Conservation (phyloP, 2,888 invertebrate genomes). For the Priocnemis perturbator region DNA sequence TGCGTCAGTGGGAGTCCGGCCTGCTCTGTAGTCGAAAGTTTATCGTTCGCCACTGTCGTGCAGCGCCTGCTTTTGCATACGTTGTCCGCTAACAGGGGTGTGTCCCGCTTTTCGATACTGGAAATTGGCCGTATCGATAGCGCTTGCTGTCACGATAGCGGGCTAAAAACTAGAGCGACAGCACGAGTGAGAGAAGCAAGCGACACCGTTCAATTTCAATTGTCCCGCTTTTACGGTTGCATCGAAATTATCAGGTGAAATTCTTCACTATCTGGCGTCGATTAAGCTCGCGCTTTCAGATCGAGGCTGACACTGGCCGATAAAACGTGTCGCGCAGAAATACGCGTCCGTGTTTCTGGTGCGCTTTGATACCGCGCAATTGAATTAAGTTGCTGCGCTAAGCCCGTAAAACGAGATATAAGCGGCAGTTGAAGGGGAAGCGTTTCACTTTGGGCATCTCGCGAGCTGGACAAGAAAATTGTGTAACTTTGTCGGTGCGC, state of each 20-base stretch:
- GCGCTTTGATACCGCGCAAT: not conserved
- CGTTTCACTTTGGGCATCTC: not conserved
- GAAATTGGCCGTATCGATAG: constrained; percentile 19
- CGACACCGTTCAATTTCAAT: constrained; percentile 9
- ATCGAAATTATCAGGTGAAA: constrained; percentile 43
- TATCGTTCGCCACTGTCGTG: no score
- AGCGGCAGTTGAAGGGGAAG: no score
- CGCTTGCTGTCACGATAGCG: constrained; percentile 34
- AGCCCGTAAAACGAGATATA: no score
- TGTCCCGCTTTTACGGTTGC: constrained; percentile 3
- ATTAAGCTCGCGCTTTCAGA: constrained; percentile 29
- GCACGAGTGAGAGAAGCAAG: not conserved
- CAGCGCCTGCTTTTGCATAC: no score
- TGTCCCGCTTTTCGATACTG: not conserved
- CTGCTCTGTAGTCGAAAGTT: no score
- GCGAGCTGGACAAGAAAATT: no score
- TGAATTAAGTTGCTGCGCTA: not conserved
- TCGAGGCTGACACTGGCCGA: no score
- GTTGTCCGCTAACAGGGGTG: not conserved
- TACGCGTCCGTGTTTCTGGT: not conserved
- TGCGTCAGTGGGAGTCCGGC: no score
- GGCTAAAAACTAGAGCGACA: not conserved
- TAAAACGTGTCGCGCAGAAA: not conserved
- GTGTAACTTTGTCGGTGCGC: no score
- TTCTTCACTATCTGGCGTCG: constrained; percentile 56